Base-by-base conservation (phyloP, 2,888 invertebrate genomes). In the Drosophila subsilvestris region DNA sequence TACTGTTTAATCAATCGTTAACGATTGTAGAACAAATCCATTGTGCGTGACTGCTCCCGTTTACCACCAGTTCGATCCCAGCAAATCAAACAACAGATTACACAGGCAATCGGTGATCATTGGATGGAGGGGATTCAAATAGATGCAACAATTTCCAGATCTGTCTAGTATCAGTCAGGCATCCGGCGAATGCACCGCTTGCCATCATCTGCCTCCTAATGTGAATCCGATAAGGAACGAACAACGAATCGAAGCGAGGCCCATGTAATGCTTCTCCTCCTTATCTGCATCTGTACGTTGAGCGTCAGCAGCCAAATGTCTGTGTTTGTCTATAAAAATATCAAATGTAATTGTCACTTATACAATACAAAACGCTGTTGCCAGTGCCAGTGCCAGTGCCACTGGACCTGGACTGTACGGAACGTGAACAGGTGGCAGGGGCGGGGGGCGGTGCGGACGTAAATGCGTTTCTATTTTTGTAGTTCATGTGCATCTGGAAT, bases 401-500 rank as follows among this genome's bases (percentile, higher is more conserved):
- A 27, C 27, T 27, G 27, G 7, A 27, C 8, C 27, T 27, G 27
- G 6, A 27, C 37, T 37, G 14, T 6, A 37, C 37, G 37, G 14
- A 3, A 12, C 4, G 32, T n/a, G n/a, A n/a, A n/a, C n/a, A n/a
- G n/a, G 8, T 1, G 27, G 22, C 22, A 27, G 27, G 12, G 32
- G 14, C n/a, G n/a, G n/a, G n/a, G n/a, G n/a, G n/a, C n/a, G n/a
- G n/a, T n/a, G 14, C 14, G 37, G 37, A 14, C 37, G 49, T 48
- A 51, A 75, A 78, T 63, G 22, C 63, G 61, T 59, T 68, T 37
- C 60, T 78, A 71, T 55, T 66, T 65, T 71, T 22, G 50, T 43
- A 75, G 72, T 56, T 59, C 77, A 59, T 66, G 79, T 70, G 57
- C 49, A 63, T 43, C 54, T 57, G 55, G 74, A 72, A 72, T 72